phyloP scores from a whole-genome alignment of 1,140 invertebrate genomes.

The Megathymus violae region DNA sequence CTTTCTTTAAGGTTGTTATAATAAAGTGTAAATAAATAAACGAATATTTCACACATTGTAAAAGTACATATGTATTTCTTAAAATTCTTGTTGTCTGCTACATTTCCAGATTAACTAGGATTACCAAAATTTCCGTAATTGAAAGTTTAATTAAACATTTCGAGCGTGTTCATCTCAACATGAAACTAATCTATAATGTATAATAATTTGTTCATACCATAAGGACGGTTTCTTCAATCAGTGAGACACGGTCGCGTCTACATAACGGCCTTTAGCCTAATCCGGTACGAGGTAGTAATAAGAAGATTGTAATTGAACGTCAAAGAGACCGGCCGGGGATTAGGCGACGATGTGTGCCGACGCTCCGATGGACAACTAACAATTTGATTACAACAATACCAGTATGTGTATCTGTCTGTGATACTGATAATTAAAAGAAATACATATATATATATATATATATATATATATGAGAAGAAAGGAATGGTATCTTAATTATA shows the following conservation, averaged over 20 bases:
- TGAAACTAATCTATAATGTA: slow-evolving; percentile 31
- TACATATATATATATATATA: too few species aligned
- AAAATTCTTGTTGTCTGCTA: neutral
- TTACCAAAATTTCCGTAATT: slow-evolving; percentile 22
- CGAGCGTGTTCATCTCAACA: neutral
- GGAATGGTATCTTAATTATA: too few species aligned
- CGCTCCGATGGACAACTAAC: slow-evolving; percentile 15
- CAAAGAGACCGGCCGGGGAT: slow-evolving; percentile 55
- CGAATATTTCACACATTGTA: too few species aligned
- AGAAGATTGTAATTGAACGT: slow-evolving; percentile 65
- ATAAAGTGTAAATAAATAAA: too few species aligned
- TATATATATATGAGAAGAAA: too few species aligned
- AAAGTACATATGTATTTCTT: neutral
- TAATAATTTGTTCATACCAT: slow-evolving; percentile 21
- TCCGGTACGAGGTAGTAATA: slow-evolving; percentile 57
- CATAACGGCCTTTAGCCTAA: slow-evolving; percentile 64
- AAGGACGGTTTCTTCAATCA: slow-evolving; percentile 43
- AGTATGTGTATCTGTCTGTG: slow-evolving; percentile 3
- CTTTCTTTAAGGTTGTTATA: too few species aligned
- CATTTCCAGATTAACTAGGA: slow-evolving; percentile 1
- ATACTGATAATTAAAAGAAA: too few species aligned
- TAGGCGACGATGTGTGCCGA: slow-evolving; percentile 39
- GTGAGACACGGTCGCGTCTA: slow-evolving; percentile 50
- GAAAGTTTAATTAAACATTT: slow-evolving; percentile 27
- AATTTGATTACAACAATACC: neutral